Conservation (phyloP, 2,888 invertebrate species). For the Tolmerus cingulatus region DNA sequence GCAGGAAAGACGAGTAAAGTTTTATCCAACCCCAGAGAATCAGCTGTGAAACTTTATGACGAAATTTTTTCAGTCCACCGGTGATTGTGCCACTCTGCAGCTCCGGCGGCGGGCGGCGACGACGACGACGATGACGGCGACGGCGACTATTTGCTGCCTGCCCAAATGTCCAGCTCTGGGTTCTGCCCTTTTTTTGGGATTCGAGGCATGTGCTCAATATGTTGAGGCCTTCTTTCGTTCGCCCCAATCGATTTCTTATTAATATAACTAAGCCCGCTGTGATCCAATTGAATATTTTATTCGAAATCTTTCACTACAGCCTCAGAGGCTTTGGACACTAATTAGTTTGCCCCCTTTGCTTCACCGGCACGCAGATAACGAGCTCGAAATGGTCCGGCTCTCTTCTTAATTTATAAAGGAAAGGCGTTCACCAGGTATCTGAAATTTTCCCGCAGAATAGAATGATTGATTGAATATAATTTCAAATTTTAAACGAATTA, state of each 20-base stretch:
- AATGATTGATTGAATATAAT: not conserved
- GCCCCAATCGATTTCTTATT: slow-evolving; percentile 29
- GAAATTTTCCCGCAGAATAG: not conserved
- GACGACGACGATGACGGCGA: not conserved
- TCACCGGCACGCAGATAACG: not conserved
- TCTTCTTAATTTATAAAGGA: not conserved
- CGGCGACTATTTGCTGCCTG: not conserved
- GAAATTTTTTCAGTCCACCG: slow-evolving; percentile 15
- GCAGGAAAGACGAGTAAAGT: slow-evolving; percentile 34
- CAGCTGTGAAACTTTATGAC: slow-evolving; percentile 39
- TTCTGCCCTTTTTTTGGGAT: not conserved
- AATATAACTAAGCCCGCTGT: not conserved
- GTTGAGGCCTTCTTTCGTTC: not conserved
- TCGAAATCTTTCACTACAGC: not conserved
- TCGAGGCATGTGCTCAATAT: not conserved
- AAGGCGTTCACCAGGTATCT: not conserved
- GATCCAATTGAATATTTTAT: slow-evolving; percentile 33
- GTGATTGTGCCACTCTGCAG: not conserved
- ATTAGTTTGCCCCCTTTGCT: not conserved
- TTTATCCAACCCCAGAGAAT: slow-evolving; percentile 32
- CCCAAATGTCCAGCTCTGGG: not conserved
- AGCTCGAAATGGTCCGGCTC: not conserved
- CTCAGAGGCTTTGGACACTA: not conserved
- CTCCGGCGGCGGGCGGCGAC: not conserved
- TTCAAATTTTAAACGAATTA: not conserved